phyloP scores from a whole-genome alignment of 2,797 vertebrate genomes.

The Heterohyrax brucei region DNA sequence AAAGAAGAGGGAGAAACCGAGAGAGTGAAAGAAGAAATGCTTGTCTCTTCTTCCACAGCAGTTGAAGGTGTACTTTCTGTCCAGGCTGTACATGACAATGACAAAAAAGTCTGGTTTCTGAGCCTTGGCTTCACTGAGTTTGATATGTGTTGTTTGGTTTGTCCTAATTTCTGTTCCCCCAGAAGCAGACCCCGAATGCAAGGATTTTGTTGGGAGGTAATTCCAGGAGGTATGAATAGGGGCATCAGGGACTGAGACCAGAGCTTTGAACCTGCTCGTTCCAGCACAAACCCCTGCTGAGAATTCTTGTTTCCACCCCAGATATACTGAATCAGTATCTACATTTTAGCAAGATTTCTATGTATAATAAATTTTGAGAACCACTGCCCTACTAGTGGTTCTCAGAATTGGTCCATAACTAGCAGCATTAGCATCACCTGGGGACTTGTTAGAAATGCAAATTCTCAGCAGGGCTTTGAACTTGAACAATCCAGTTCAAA shows the following conservation, averaged over 20 bases:
- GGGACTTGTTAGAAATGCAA: too few relatives aligned
- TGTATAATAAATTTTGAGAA: too few relatives aligned
- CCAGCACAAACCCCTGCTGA: too few relatives aligned
- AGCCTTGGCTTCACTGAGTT: neutral
- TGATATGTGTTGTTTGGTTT: neutral
- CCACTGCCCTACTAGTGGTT: too few relatives aligned
- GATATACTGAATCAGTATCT: too few relatives aligned
- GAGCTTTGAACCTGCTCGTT: too few relatives aligned
- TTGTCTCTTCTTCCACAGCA: neutral
- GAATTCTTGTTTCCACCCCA: too few relatives aligned
- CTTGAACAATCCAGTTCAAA: too few relatives aligned
- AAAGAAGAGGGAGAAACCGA: neutral
- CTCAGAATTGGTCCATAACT: too few relatives aligned
- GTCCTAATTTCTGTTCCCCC: neutral
- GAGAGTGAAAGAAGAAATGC: neutral
- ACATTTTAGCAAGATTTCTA: too few relatives aligned
- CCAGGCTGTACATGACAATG: neutral
- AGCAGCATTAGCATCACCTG: too few relatives aligned
- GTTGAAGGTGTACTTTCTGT: neutral
- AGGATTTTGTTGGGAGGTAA: neutral
- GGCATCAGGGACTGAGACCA: neutral
- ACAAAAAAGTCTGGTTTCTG: neutral
- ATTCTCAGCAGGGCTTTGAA: too few relatives aligned
- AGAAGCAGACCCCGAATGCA: neutral
- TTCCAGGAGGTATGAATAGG: neutral